These are phyloP conservation scores for Arrhamphus sclerolepis DNA, from an alignment of 2,797 vertebrate genomes.

Conservation along the genomic window DNA sequence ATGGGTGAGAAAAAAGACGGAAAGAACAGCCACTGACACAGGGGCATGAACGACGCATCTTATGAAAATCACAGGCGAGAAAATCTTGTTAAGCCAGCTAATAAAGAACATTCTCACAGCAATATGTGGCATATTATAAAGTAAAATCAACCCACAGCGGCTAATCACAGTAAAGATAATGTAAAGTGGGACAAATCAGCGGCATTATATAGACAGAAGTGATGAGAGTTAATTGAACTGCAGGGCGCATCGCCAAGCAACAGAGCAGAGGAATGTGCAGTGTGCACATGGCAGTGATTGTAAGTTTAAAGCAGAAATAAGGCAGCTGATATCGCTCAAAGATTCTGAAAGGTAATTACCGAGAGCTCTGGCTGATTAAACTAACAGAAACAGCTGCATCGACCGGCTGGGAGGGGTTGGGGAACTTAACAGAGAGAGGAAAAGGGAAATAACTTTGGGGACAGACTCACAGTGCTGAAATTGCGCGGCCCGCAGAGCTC, in stretches of 20 bases:
- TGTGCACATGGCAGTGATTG: constrained; percentile 15
- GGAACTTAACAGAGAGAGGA: neutral
- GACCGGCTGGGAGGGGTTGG: constrained; percentile 41
- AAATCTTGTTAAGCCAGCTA: constrained; percentile 1
- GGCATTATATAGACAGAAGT: constrained; percentile 1
- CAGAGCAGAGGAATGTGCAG: constrained; percentile 27
- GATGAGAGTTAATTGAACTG: constrained; percentile 34
- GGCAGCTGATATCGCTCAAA: constrained; percentile 1
- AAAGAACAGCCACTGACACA: neutral
- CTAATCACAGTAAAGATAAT: neutral
- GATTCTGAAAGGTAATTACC: constrained; percentile 20
- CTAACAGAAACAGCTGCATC: constrained; percentile 11
- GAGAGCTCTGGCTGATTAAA: neutral
- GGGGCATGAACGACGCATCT: too few relatives aligned
- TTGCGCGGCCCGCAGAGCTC: constrained; percentile 85
- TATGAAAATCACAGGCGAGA: too few relatives aligned
- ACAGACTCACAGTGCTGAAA: constrained; percentile 86
- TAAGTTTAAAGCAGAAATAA: constrained; percentile 38
- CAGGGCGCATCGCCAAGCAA: constrained; percentile 27
- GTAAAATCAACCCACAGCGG: neutral
- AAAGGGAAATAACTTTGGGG: constrained; percentile 30
- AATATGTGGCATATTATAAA: too few relatives aligned
- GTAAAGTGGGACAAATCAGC: neutral
- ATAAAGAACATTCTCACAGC: too few relatives aligned
- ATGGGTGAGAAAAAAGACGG: neutral